Conservation (phyloP, 2,797 vertebrate genomes). For the Zenarchopterus dispar region DNA sequence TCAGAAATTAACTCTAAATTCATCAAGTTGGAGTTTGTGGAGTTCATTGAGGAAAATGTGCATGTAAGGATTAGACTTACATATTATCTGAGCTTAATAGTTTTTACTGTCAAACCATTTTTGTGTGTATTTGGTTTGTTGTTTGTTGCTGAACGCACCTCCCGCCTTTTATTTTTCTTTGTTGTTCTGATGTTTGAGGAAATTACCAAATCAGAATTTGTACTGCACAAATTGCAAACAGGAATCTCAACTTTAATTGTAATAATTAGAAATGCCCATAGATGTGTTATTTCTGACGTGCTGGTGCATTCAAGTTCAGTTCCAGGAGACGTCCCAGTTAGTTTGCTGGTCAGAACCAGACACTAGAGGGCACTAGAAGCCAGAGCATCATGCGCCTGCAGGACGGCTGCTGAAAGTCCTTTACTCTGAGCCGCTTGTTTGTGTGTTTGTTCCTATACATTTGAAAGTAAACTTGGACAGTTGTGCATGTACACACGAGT, state of each 20-base stretch:
- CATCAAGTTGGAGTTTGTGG: no score
- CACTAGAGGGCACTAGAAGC: constrained; percentile 85
- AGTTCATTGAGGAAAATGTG: no score
- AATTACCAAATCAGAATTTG: neutral
- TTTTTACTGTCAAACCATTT: no score
- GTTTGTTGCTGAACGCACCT: neutral
- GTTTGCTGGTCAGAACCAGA: constrained; percentile 25
- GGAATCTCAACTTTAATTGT: neutral
- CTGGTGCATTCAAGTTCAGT: constrained; percentile 18
- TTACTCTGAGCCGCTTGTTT: constrained; percentile 46
- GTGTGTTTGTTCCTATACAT: constrained; percentile 58
- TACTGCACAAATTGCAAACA: neutral
- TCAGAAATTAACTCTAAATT: no score
- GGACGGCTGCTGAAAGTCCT: constrained; percentile 40
- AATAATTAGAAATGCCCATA: neutral
- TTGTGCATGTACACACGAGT: constrained; percentile 43
- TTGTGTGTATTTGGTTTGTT: no score
- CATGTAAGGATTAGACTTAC: no score
- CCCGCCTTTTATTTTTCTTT: neutral
- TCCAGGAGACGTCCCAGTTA: constrained; percentile 17
- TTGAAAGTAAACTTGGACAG: constrained; percentile 57
- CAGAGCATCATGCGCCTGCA: constrained; percentile 59
- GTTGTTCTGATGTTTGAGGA: neutral
- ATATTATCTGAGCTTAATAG: no score
- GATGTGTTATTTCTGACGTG: neutral